phyloP scores from a whole-genome alignment of 2,888 invertebrate species.

The Rhopalosiphum nymphaeae region DNA sequence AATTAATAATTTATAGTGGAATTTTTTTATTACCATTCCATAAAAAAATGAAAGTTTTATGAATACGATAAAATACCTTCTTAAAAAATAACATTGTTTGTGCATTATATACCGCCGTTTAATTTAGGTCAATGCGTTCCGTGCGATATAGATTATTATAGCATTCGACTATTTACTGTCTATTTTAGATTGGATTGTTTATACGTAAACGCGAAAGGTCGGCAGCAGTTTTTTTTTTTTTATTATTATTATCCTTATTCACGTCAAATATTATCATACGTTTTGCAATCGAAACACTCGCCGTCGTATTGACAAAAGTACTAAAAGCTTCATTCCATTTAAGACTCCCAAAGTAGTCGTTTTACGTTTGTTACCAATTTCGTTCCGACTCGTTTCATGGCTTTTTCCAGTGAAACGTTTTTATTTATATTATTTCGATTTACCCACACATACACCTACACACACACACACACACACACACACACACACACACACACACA shows the following conservation, averaged over 20 bases:
- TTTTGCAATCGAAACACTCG: slow-evolving; percentile 47
- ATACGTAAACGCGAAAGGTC: not conserved
- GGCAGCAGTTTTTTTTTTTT: not conserved
- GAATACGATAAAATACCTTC: slow-evolving; percentile 43
- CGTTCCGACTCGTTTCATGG: slow-evolving; percentile 40
- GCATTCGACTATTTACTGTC: not conserved
- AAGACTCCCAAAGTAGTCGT: slow-evolving; percentile 43
- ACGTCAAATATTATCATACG: slow-evolving; percentile 37
- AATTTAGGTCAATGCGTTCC: slow-evolving; percentile 38
- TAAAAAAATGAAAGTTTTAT: slow-evolving; percentile 42
- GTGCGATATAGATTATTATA: not conserved
- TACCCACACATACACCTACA: not conserved
- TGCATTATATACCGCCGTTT: slow-evolving; percentile 17
- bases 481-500: not conserved
- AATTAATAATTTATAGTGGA: slow-evolving; percentile 41
- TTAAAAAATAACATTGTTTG: slow-evolving; percentile 24
- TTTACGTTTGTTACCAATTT: slow-evolving; percentile 50
- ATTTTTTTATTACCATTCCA: slow-evolving; percentile 27
- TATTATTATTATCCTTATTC: slow-evolving; percentile 23
- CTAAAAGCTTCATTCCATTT: slow-evolving; percentile 40
- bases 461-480: not conserved
- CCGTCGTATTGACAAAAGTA: slow-evolving; percentile 30
- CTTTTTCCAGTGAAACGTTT: slow-evolving; percentile 32
- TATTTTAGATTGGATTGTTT: slow-evolving; percentile 29
- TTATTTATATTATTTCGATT: slow-evolving; percentile 7